These are phyloP conservation scores for Microctonus hyperodae DNA, from an alignment of 2,888 invertebrate species.

Conservation along the genomic window DNA sequence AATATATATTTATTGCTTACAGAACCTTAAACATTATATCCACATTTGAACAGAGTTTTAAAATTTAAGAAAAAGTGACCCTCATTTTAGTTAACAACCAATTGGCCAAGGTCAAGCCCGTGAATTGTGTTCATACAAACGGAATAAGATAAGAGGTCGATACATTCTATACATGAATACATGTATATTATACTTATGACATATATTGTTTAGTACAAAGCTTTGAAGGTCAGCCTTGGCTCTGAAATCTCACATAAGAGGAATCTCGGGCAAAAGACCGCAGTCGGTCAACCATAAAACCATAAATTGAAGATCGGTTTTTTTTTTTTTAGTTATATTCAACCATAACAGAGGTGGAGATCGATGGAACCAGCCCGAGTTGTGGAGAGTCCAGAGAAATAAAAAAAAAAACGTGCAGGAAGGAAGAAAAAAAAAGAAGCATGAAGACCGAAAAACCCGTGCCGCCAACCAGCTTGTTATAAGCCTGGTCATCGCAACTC, in stretches of 20 bases:
- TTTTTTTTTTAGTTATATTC: constrained; percentile 55
- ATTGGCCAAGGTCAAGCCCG: constrained; percentile 10
- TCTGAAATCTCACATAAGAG: constrained; percentile 30
- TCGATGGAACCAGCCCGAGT: constrained; percentile 22
- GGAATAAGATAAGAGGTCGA: not conserved
- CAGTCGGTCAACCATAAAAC: constrained; percentile 60
- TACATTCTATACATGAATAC: not conserved
- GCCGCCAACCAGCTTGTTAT: constrained; percentile 55
- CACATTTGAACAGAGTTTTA: not conserved
- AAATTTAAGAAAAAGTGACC: constrained; percentile 8
- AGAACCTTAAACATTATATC: not conserved
- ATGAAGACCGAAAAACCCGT: constrained; percentile 35
- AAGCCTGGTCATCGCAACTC: constrained; percentile 44
- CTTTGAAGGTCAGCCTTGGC: constrained; percentile 50
- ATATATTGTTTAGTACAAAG: constrained; percentile 4
- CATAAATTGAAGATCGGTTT: constrained; percentile 58
- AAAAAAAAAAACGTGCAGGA: constrained; percentile 38
- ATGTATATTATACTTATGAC: not conserved
- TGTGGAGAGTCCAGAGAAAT: constrained; percentile 14
- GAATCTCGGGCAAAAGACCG: constrained; percentile 52
- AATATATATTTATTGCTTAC: constrained; percentile 10
- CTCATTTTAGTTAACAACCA: not conserved
- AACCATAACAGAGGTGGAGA: constrained; percentile 30
- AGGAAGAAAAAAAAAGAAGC: constrained; percentile 47
- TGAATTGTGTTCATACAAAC: not conserved